A percentile compares a stretch with the other conserved stretches of the same genome.
These are phyloP conservation scores for Geococcyx californianus DNA, from an alignment of 2,113 vertebrate species.

Conservation along the genomic window DNA sequence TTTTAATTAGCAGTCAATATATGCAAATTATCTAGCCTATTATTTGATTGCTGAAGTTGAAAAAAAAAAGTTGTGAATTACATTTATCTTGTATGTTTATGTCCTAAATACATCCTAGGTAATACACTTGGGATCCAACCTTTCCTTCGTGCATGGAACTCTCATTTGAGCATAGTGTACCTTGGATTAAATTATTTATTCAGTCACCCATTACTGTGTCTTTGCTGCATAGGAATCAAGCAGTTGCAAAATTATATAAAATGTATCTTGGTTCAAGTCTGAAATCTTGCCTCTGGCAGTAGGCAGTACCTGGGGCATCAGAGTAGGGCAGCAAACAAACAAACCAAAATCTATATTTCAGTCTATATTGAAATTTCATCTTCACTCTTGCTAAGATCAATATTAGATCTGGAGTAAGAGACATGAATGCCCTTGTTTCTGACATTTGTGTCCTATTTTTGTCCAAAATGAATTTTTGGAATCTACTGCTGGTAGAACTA, in stretches of 20 bases:
- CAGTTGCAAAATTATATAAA: background rate
- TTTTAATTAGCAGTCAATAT: background rate
- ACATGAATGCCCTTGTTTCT: background rate
- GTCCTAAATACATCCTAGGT: background rate
- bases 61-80: background rate
- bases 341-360: background rate
- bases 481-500: background rate
- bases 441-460: background rate
- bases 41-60: background rate
- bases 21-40: background rate
- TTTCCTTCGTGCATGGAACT: background rate
- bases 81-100: background rate
- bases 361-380: no score
- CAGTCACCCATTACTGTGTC: background rate
- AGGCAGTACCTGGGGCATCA: background rate
- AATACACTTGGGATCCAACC: background rate
- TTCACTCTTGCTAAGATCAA: background rate
- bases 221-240: background rate
- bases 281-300: background rate
- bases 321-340: background rate
- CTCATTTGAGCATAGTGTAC: background rate
- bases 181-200: constrained; percentile 2
- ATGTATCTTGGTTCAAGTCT: background rate
- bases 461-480: background rate
- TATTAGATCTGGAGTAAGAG: background rate